A percentile compares a stretch with the other conserved stretches of the same genome.
Evolutionary conservation across 2,888 invertebrate genomes (phyloP).

Genomic region (Pseudococcus jackbeardsleyi): DNA sequence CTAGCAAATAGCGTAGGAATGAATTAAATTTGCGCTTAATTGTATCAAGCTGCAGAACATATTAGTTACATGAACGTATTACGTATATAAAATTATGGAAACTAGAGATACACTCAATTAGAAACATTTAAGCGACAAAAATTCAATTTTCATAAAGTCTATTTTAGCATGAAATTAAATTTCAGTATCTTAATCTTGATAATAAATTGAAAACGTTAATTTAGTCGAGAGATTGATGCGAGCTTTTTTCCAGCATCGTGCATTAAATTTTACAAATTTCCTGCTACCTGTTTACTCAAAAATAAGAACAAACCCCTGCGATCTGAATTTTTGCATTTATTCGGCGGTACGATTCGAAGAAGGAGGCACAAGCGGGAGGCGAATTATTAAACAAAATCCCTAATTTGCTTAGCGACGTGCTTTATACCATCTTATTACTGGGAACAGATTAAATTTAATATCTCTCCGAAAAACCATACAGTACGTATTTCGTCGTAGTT

Average conservation of each 20-base stretch:
- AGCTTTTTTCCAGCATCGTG: background rate
- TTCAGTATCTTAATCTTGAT: background rate
- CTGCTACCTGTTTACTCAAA: background rate
- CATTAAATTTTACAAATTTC: background rate
- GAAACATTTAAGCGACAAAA: background rate
- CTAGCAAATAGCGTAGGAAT: background rate
- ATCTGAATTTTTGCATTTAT: background rate
- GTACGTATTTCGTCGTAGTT: slow-evolving; percentile 1
- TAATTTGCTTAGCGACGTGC: slow-evolving; percentile 5
- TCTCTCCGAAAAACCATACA: background rate
- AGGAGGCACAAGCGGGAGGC: background rate
- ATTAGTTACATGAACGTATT: background rate
- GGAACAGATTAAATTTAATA: slow-evolving; percentile 22
- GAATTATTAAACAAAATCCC: slow-evolving; percentile 2
- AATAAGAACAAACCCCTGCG: background rate
- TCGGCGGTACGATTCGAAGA: background rate
- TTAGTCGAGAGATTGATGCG: background rate
- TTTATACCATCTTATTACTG: background rate
- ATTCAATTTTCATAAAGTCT: background rate
- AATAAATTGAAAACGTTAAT: background rate
- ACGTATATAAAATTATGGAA: background rate
- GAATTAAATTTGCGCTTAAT: background rate
- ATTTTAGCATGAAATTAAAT: background rate
- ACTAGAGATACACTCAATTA: background rate
- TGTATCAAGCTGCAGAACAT: background rate